Base-by-base conservation (phyloP, 2,888 invertebrate genomes). In the Oithona nana region DNA sequence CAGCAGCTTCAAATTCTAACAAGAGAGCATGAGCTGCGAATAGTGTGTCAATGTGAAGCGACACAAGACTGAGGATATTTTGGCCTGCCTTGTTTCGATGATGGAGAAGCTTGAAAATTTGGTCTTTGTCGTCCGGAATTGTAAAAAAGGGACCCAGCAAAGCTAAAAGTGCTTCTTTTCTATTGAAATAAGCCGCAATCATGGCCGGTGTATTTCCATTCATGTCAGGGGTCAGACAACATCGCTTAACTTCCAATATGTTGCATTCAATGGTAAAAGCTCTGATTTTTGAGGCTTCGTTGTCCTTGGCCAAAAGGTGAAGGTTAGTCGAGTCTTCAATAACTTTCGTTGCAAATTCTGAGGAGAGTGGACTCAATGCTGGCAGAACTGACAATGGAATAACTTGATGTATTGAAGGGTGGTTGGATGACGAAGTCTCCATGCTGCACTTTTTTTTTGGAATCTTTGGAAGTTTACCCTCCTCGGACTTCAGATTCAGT, bases 1-100 rank as follows among this genome's bases (percentile, higher is more conserved):
- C 48, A n/a, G 24, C n/a, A 13, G 39, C 24, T 28, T 59, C 59
- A 26, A 59, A 26, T 48, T 59, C 59, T 22, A 59, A 28, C 13
- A 59, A 20, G 13, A 59, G 24, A n/a, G 49, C 49, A 39, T 49
- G 49, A 4, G 59, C 39, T 16, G 29, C 59, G 28, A 50, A 59
- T 16, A 59, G 48, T 20, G 39, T 11, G 39, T 39, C 39, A 6
- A 39, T 39, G 39, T 39, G 39, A n/a, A n/a, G n/a, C 39, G 16
- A 6, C 39, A 39, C 39, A 11, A 39, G 6, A 16, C 8, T 11
- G 8, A 39, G 39, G 16, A 39, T 6, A 11, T 6, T 39, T 39
- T 39, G 39, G 8, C 39, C 39, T 39, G 6, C 16, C 39, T 39
- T 39, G 16, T 39, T 39, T 16, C 39, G 6, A 39, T 39, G 39